Conservation (phyloP, 2,113 vertebrate genomes). For the Paradisaea rubra region DNA sequence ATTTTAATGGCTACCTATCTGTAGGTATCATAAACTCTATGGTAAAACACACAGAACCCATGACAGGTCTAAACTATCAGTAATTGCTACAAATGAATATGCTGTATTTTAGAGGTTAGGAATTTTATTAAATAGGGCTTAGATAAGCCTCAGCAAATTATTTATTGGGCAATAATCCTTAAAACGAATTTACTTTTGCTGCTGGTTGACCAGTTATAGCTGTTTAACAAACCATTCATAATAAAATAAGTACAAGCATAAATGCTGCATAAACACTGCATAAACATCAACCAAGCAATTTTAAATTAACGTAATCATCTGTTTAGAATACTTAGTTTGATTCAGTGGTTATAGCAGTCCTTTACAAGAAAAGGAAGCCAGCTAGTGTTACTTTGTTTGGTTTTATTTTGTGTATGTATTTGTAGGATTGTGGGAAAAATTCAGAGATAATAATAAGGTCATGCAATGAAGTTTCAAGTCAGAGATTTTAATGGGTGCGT, state of each 20-base stretch:
- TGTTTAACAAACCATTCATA: slow-evolving; percentile 48
- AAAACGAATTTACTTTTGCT: slow-evolving; percentile 29
- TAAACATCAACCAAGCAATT: slow-evolving; percentile 14
- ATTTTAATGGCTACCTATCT: not conserved
- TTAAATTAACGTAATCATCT: slow-evolving; percentile 15
- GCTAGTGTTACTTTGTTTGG: not conserved
- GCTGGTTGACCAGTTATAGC: slow-evolving; percentile 24
- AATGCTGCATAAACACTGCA: slow-evolving; percentile 24
- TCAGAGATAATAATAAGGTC: not conserved
- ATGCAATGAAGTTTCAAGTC: not conserved
- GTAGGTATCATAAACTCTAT: not conserved
- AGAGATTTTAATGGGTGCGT: not conserved
- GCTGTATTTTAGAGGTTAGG: not conserved
- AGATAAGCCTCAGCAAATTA: slow-evolving; percentile 25
- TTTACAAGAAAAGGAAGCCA: not conserved
- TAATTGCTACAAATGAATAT: slow-evolving; percentile 22
- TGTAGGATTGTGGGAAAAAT: not conserved
- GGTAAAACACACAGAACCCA: not conserved
- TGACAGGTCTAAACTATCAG: not conserved
- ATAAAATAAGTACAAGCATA: slow-evolving; percentile 41
- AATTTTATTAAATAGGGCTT: slow-evolving; percentile 2
- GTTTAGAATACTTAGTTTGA: slow-evolving; percentile 3
- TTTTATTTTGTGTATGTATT: not conserved
- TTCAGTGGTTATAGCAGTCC: not conserved
- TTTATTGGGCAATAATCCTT: slow-evolving; percentile 54